These are phyloP conservation scores for Xerus rutilus DNA, from an alignment of 2,797 vertebrate genomes.

Conservation along the genomic window DNA sequence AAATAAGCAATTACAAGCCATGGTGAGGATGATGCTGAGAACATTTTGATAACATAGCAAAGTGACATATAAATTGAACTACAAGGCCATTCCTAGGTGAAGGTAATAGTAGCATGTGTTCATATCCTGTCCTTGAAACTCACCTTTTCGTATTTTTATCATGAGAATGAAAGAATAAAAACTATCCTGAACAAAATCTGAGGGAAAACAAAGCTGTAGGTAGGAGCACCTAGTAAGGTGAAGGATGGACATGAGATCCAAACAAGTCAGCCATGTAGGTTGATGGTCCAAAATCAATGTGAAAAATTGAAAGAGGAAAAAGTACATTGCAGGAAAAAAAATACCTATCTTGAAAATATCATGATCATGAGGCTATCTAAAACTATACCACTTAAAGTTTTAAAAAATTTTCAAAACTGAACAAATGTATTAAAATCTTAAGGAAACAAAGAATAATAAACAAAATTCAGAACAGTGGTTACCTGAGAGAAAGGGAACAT, in stretches of 20 bases:
- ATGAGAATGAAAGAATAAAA: not conserved
- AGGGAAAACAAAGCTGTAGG: not conserved
- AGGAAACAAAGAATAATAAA: not conserved
- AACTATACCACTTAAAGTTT: not conserved
- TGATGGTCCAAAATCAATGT: not conserved
- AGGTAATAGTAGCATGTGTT: not conserved
- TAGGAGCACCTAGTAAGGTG: not conserved
- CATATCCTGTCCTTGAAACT: not conserved
- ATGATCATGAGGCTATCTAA: not conserved
- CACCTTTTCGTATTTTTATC: constrained; percentile 14
- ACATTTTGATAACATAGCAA: not conserved
- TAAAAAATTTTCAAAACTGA: not conserved
- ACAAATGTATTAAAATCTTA: not conserved
- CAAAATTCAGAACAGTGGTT: not conserved
- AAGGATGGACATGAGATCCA: not conserved
- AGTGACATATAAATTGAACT: not conserved
- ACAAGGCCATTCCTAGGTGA: not conserved
- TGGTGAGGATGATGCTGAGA: not conserved
- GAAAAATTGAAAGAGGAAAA: not conserved
- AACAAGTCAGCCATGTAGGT: not conserved
- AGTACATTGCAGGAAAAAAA: not conserved
- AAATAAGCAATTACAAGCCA: not conserved
- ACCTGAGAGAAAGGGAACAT: too few species aligned
- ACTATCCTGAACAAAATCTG: not conserved
- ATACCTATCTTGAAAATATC: not conserved